Conservation (phyloP, 2,888 invertebrate species). For the Scrobipalpa atriplicella region DNA sequence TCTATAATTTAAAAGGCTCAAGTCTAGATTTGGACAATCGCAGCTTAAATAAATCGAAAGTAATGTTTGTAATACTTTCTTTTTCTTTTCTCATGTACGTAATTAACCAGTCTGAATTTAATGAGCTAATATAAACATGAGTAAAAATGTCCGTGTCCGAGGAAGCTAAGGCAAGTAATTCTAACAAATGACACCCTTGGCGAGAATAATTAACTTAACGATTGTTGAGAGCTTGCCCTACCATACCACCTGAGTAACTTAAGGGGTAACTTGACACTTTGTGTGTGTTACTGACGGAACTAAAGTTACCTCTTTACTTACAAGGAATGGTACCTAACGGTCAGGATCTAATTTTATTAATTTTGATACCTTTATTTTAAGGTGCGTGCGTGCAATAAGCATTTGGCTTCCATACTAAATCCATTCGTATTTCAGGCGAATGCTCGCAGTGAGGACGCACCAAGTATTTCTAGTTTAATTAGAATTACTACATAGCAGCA, state of each 20-base stretch:
- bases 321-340: background rate
- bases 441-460: too few relatives aligned
- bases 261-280: conserved; percentile 11
- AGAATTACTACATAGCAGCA: too few relatives aligned
- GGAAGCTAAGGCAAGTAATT: conserved; percentile 12
- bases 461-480: too few relatives aligned
- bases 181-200: conserved; percentile 20
- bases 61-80: too few relatives aligned
- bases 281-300: background rate
- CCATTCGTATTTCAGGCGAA: too few relatives aligned
- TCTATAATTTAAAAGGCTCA: too few relatives aligned
- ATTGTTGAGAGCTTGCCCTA: background rate
- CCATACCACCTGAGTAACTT: conserved; percentile 2
- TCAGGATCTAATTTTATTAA: background rate
- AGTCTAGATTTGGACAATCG: too few relatives aligned
- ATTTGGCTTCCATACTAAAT: too few relatives aligned
- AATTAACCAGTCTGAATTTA: background rate
- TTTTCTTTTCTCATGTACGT: too few relatives aligned
- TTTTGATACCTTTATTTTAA: background rate
- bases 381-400: too few relatives aligned
- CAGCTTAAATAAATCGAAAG: too few relatives aligned
- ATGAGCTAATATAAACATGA: background rate
- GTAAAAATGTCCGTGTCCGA: background rate
- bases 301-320: background rate
- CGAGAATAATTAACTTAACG: conserved; percentile 22